Base-by-base conservation (phyloP, 2,888 invertebrate species). In the Hesperia comma region DNA sequence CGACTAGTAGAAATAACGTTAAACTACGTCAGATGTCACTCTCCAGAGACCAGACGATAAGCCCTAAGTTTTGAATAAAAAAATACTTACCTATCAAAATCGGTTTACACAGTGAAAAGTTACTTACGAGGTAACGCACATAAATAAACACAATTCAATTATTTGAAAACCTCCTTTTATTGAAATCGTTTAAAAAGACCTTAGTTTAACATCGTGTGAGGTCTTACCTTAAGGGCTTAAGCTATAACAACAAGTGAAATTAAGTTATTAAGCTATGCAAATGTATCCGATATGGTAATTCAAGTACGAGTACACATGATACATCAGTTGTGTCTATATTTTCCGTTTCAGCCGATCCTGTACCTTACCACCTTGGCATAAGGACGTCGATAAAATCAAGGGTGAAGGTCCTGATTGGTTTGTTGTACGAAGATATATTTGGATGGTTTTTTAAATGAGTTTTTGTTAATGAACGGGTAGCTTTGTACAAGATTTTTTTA, bases 201-300 rank as follows among this genome's bases (percentile, higher is more conserved):
- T 14, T 17, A 21, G 6, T 14, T 8, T 17, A 17, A 21, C 56
- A 46, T 56, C 40, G 67, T 72, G 74, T 74, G 75, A 58, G 74
- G 76, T 73, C 73, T 67, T 66, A 49, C 67, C 68, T 69, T 63
- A 64, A 61, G 41, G 43, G 64, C 68, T 69, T 63, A 64, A 61
- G 41, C 49, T 63, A 68, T 73, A 72, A 71, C 72, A 63, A 72
- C 71, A 72, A 74, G 70, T 71, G 66, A 75, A 77, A 79, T 79
- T 78, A 78, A 79, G 79, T 78, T 79, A 77, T 79, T 79, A 79
- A 74, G 73, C 73, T 71, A 77, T 77, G 79, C 76, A 78, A 77
- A 79, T 78, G 73, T 73, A 74, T 72, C 64, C 61, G 68, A 73
- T 77, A 76, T 75, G 75, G 74, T 75, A 75, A 75, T 73, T 72